phyloP scores from a whole-genome alignment of 2,113 vertebrate genomes.

The Sterrhoptilus dennistouni region DNA sequence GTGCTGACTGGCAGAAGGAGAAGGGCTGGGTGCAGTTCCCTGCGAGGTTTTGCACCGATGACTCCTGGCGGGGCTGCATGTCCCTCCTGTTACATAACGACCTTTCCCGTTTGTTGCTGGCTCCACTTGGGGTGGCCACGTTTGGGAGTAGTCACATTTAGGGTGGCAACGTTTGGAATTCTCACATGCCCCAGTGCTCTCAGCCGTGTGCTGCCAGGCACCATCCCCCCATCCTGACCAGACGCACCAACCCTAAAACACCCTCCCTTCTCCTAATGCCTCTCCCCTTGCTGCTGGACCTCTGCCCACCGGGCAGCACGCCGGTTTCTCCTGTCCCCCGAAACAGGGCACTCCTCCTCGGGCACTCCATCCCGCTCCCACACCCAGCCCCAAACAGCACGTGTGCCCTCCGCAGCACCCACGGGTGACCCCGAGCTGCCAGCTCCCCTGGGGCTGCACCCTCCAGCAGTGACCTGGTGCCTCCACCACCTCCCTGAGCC shows the following conservation, averaged over 20 bases:
- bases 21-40: background rate
- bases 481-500: background rate
- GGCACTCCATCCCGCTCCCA: too few relatives aligned
- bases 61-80: constrained; percentile 19
- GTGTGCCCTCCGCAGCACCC: background rate
- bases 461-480: background rate
- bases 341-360: fast-evolving
- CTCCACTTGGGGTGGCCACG: background rate
- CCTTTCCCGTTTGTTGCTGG: background rate
- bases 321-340: background rate
- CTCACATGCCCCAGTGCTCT: fast-evolving
- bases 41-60: background rate
- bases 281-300: background rate
- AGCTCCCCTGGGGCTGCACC: background rate
- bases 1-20: background rate
- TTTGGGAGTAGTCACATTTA: background rate
- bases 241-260: background rate
- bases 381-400: background rate
- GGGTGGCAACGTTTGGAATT: background rate
- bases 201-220: background rate
- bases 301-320: background rate
- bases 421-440: background rate
- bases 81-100: constrained; percentile 41
- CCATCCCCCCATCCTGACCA: background rate
- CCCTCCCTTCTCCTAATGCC: background rate